phyloP scores from a whole-genome alignment of 2,113 vertebrate genomes.

The Ictalurus furcatus region DNA sequence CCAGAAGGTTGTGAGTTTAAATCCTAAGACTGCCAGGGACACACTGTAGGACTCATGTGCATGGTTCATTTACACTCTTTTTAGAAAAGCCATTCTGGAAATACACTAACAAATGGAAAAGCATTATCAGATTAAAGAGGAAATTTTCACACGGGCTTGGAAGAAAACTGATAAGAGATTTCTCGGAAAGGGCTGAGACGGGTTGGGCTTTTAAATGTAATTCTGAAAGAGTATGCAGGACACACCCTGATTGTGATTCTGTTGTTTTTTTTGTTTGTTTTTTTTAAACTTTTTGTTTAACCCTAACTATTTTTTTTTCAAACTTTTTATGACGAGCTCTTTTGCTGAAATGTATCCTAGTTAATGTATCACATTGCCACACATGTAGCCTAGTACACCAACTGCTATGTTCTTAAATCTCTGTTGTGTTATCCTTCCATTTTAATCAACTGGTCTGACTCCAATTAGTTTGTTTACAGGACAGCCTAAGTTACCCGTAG shows the following conservation, averaged over 20 bases:
- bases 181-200: neutral
- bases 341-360: neutral
- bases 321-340: neutral
- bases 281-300: too few relatives aligned
- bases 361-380: neutral
- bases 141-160: neutral
- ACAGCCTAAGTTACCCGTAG: too few relatives aligned
- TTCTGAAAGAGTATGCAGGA: neutral
- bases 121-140: neutral
- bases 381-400: neutral
- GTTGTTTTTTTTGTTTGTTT: neutral
- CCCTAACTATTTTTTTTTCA: too few relatives aligned
- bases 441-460: too few relatives aligned
- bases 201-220: neutral
- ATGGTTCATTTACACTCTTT: neutral
- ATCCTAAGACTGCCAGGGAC: neutral
- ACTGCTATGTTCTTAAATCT: too few relatives aligned
- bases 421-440: too few relatives aligned
- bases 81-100: neutral
- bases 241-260: neutral
- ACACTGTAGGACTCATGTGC: neutral
- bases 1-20: too few relatives aligned
- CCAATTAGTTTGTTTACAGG: too few relatives aligned
- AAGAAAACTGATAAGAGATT: neutral
- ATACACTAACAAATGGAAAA: neutral